Evolutionary conservation across 2,888 invertebrate species (phyloP).

Genomic region (Acleris literana): DNA sequence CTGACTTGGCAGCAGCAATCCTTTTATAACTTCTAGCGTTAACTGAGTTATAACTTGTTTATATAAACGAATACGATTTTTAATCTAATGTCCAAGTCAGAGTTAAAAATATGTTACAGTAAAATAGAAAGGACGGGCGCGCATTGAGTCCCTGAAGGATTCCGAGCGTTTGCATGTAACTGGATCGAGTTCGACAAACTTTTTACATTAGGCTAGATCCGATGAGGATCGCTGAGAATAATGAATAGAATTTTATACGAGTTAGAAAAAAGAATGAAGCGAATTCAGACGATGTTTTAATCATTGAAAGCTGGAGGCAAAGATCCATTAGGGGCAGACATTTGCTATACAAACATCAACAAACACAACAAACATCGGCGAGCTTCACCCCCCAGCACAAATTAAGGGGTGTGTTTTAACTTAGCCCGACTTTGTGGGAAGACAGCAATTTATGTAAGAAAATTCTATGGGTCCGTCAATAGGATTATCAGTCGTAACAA

Average conservation of each 20-base stretch:
- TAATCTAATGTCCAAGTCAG: not conserved
- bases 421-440: conserved; percentile 30
- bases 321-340: conserved; percentile 25
- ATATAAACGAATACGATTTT: not conserved
- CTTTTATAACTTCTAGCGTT: not conserved
- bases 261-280: conserved; percentile 30
- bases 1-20: not conserved
- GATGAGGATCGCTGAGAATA: conserved; percentile 52
- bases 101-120: conserved; percentile 21
- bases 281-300: not conserved
- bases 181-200: conserved; percentile 60
- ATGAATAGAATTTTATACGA: conserved; percentile 51
- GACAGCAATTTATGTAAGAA: not conserved
- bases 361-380: conserved; percentile 23
- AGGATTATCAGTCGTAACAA: conserved; percentile 20
- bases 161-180: conserved; percentile 65
- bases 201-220: conserved; percentile 65
- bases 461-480: conserved; percentile 8
- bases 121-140: conserved; percentile 39
- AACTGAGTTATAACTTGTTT: not conserved
- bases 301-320: not conserved
- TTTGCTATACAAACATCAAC: conserved; percentile 19
- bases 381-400: conserved; percentile 18
- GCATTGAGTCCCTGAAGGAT: conserved; percentile 44
- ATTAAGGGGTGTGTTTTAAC: conserved; percentile 29